phyloP scores from a whole-genome alignment of 30 jellyfish, hydroid and myxozoan genomes.

The Hydractinia symbiolongicarpus region DNA sequence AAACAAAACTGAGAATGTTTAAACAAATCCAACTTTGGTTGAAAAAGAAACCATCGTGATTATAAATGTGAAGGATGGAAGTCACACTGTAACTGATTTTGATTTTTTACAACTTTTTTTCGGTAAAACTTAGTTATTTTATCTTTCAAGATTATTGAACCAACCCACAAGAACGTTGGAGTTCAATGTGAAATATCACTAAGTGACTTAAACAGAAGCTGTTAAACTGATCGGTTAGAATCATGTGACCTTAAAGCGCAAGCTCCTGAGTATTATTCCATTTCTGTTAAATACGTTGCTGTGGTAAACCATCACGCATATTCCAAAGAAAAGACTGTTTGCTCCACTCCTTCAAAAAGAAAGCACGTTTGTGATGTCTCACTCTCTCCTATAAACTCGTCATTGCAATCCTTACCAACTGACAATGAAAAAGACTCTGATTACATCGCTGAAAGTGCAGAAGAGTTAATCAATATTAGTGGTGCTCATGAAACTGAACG shows the following conservation, averaged over 20 bases:
- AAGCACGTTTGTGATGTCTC: too few relatives aligned
- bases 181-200: not conserved
- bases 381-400: constrained; percentile 1
- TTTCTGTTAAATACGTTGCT: not conserved
- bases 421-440: not conserved
- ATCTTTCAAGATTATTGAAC: not conserved
- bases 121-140: not conserved
- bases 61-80: not conserved
- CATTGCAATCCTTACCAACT: not conserved
- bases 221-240: constrained; percentile 3
- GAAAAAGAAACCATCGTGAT: not conserved
- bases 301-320: not conserved
- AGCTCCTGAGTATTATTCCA: not conserved
- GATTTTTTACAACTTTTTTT: not conserved
- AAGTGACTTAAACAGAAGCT: not conserved
- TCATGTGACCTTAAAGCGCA: not conserved
- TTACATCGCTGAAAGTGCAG: too few relatives aligned
- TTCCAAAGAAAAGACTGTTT: not conserved
- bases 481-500: too few relatives aligned
- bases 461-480: too few relatives aligned
- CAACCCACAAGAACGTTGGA: not conserved
- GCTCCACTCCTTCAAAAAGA: not conserved
- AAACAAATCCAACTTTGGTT: not conserved
- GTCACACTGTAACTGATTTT: too few relatives aligned
- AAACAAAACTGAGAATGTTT: not conserved